Evolutionary conservation across 2,888 invertebrate species (phyloP).

Genomic region (Chromoteleia sp.): DNA sequence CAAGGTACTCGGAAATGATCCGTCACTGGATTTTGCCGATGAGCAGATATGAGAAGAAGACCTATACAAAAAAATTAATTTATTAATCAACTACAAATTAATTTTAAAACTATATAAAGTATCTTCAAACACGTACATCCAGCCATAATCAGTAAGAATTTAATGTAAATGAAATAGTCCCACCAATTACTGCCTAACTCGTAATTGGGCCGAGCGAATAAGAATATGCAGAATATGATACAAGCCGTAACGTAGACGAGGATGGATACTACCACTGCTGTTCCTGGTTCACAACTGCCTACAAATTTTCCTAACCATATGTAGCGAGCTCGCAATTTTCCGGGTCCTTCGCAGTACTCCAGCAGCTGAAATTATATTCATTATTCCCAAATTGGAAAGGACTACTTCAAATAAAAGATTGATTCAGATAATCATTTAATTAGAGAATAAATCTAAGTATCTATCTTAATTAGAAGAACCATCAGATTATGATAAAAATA

Average conservation of each 20-base stretch:
- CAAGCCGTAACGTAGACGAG: conserved; percentile 89
- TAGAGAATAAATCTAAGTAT: too few species aligned
- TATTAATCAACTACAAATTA: neutral
- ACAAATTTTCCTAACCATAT: conserved; percentile 90
- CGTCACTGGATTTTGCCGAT: conserved; percentile 89
- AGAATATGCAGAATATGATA: conserved; percentile 89
- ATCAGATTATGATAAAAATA: too few species aligned
- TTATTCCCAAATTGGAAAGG: too few species aligned
- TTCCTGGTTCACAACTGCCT: conserved; percentile 91
- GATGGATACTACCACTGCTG: conserved; percentile 90
- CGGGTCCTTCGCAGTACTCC: conserved; percentile 85
- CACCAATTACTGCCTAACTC: conserved; percentile 86
- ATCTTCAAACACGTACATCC: conserved; percentile 86
- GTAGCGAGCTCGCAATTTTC: conserved; percentile 90
- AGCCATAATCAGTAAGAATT: conserved; percentile 88
- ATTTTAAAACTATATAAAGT: neutral
- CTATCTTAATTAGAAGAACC: too few species aligned
- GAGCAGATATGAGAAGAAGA: conserved; percentile 90
- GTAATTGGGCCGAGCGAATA: conserved; percentile 59
- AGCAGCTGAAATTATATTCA: conserved; percentile 77
- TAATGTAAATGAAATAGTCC: conserved; percentile 88
- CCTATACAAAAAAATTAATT: conserved; percentile 84
- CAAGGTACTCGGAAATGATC: conserved; percentile 92
- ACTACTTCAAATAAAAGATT: too few species aligned
- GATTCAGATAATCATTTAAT: too few species aligned